Evolutionary conservation across 1,140 invertebrate genomes (phyloP), one percentile per base, ranked within the genome.

Genomic region (Brevipalpus yothersi): DNA sequence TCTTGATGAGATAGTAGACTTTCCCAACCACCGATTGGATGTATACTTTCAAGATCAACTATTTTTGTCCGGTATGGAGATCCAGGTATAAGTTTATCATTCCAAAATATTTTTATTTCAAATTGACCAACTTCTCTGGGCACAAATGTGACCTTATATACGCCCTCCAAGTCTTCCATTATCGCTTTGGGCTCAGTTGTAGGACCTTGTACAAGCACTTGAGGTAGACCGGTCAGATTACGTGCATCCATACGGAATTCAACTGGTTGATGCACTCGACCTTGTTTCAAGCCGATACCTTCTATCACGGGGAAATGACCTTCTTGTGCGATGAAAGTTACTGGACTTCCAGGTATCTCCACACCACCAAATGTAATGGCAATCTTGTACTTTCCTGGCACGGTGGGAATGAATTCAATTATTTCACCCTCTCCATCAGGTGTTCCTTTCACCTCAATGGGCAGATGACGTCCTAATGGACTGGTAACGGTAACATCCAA

Each of bases 371-470:
- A 92, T 40, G 80, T 83, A 9, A 94, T 79, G 57, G 81, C 82
- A 47, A 95, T 80, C 71, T 86, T 81, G 68, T 94, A 93, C 65
- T 84, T 82, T 63, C 90, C 91, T 23, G 89, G 82, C 56, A 87
- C 78, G 4, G 79, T 82, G 4, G 91, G 91, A 51, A 82, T 76
- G 68, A 94, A 86, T 65, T 88, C 83, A 53, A 94, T 80, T 65
- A 82, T 74, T 65, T 80, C 77, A n/a, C 68, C 70, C 65, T 82
- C 78, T 17, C 79, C 75, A 60, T 86, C 82, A 40, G 79, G 77
- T 10, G 84, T 76, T 13, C 79, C 77, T 56, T 79, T 80, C 10
- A 88, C 79, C 67, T 88, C 80, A 2, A 92, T 76, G 0, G 86
- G 83, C 40, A 95, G 70, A 62, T 83, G 82, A 66, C 86, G 80